A percentile compares a stretch with the other conserved stretches of the same genome.
Conservation (phyloP, 1,140 invertebrate species). For the Brachionus koreanus region DNA sequence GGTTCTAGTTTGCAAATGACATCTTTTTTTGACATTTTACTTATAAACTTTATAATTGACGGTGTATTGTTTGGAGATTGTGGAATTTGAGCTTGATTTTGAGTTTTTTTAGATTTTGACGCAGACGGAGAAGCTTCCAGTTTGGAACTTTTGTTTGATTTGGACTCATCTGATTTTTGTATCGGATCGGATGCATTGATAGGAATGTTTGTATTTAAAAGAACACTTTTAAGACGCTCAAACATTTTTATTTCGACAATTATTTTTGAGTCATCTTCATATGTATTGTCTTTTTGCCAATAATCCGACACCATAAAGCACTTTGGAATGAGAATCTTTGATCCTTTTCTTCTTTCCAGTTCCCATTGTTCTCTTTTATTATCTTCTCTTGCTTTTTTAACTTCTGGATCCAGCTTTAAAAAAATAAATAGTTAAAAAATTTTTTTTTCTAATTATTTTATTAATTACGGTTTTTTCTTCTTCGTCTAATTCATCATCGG, state of each 20-base stretch:
- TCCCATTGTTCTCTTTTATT: slow-evolving; percentile 35
- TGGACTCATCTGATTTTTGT: neutral
- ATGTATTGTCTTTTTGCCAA: neutral
- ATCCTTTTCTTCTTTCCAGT: slow-evolving; percentile 21
- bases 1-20: slow-evolving; percentile 4
- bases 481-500: slow-evolving; percentile 45
- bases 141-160: neutral
- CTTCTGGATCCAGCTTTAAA: slow-evolving; percentile 15
- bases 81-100: neutral
- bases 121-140: neutral
- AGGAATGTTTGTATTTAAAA: neutral
- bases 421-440: neutral
- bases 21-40: slow-evolving; percentile 43
- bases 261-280: slow-evolving; percentile 15
- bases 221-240: neutral
- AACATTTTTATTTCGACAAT: slow-evolving; percentile 6
- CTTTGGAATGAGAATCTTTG: neutral
- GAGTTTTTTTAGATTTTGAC: neutral
- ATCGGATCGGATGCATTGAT: neutral
- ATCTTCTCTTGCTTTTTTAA: slow-evolving; percentile 19
- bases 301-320: slow-evolving; percentile 37
- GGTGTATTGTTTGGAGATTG: slow-evolving; percentile 10
- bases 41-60: slow-evolving; percentile 37
- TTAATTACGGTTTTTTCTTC: slow-evolving; percentile 29
- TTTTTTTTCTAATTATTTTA: no score